Base-by-base conservation (phyloP, 2,888 invertebrate species). In the Drosophila merina region DNA sequence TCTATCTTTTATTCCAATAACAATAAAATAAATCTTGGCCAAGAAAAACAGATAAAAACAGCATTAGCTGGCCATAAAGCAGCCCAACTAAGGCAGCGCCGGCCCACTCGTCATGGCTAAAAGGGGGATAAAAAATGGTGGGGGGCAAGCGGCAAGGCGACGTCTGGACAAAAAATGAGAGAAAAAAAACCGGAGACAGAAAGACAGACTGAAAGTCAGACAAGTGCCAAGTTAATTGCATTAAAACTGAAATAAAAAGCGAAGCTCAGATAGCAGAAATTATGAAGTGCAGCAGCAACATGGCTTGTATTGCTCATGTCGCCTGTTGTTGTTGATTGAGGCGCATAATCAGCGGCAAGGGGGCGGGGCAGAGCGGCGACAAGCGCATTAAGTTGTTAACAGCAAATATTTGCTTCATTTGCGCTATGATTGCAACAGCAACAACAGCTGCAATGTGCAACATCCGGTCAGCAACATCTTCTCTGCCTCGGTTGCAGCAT, bases 371-470 rank as follows among this genome's bases (percentile, higher is more conserved):
- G 56, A 69, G 71, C 72, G 83, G 77, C 85, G 72, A 72, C 72
- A 69, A 88, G 79, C 82, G 79, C 86, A 88, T 86, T 84, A 88
- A 86, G 88, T 86, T 88, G 86, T 86, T 86, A 86, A 88, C 88
- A 88, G 84, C 82, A 85, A 87, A 86, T 85, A 83, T 88, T 87
- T 88, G 87, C 89, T 88, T 86, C 87, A 88, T 88, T 86, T 88
- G 84, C 76, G 75, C 77, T 74, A 83, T 77, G 86, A 88, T 86
- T 86, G 86, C 88, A 52, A 49, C 44, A 51, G 33, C 33, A 70
- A 9, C 33, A 54, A 31, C 33, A 56, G 58, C 42, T 38, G 40
- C 45, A 45, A 74, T 74, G 57, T 31, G 55, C 72, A 77, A 86
- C 88, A 87, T 82, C 82, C 82, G 82, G 86, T 86, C 75, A 54